Evolutionary conservation across 2,113 vertebrate genomes (phyloP).

Genomic region (Semnornis frantzii): DNA sequence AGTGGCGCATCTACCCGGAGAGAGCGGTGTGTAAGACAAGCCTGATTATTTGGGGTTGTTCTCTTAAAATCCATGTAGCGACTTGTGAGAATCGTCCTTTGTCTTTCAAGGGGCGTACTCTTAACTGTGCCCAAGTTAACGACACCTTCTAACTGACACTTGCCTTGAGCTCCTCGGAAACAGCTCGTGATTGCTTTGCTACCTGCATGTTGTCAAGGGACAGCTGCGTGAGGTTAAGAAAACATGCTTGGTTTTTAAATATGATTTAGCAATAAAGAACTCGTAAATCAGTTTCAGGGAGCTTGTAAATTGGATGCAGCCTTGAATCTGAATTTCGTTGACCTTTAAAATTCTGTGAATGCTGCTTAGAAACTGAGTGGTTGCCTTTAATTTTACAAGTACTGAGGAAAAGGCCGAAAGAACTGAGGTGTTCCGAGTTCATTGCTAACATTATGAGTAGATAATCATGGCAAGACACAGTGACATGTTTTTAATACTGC

Average conservation of each 20-base stretch:
- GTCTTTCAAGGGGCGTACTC: accelerated
- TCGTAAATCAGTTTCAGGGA: background rate
- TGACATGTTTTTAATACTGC: background rate
- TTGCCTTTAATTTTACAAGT: background rate
- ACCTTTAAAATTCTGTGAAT: background rate
- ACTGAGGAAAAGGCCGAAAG: background rate
- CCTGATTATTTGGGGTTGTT: background rate
- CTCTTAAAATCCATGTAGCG: accelerated
- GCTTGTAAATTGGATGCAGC: background rate
- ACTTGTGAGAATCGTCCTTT: accelerated
- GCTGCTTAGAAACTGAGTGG: background rate
- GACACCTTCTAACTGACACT: background rate
- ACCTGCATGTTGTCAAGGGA: background rate
- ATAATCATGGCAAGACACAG: background rate
- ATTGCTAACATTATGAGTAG: background rate
- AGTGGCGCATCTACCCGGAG: accelerated
- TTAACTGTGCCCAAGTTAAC: too few species aligned
- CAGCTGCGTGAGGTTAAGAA: accelerated
- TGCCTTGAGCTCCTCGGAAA: background rate
- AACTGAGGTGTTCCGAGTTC: background rate
- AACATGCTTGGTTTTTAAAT: accelerated
- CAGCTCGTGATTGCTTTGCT: background rate
- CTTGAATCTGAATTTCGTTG: background rate
- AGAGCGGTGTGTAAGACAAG: accelerated
- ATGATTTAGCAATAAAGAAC: background rate